Evolutionary conservation across 2,888 invertebrate species (phyloP).

Genomic region (Pseudococcus longispinus): DNA sequence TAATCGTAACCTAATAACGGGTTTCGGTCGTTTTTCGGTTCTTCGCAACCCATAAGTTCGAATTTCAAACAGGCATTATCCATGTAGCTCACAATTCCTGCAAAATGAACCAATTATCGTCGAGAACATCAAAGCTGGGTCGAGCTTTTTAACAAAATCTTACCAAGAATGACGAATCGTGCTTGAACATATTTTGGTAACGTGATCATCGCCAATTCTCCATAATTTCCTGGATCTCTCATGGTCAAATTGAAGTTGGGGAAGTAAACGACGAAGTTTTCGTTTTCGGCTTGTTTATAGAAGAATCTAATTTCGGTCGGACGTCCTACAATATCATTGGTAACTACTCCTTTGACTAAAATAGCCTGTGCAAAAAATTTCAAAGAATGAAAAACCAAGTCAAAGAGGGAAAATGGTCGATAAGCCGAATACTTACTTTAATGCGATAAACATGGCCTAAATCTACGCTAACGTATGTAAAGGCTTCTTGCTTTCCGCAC

Average conservation of each 20-base stretch:
- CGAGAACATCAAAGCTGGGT: too few species aligned
- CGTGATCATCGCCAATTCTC: conserved; percentile 94
- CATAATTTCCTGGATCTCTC: conserved; percentile 95
- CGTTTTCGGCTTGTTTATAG: conserved; percentile 92
- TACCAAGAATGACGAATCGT: conserved; percentile 83
- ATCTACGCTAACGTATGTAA: conserved; percentile 95
- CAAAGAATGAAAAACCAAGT: background rate
- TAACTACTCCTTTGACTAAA: conserved; percentile 91
- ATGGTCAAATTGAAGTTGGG: conserved; percentile 94
- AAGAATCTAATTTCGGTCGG: conserved; percentile 97
- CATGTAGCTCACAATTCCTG: conserved; percentile 93
- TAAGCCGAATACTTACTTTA: conserved; percentile 65
- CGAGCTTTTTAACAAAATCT: conserved; percentile 46
- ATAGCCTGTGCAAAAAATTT: conserved; percentile 69
- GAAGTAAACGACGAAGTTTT: conserved; percentile 96
- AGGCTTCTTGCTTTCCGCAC: conserved; percentile 97
- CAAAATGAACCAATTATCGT: conserved; percentile 48
- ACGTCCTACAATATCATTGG: conserved; percentile 92
- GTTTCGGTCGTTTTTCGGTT: conserved; percentile 72
- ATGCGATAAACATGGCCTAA: conserved; percentile 91
- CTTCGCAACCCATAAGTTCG: conserved; percentile 94
- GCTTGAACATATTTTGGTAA: conserved; percentile 92
- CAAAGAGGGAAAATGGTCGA: background rate
- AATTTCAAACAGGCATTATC: conserved; percentile 96
- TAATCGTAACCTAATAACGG: conserved; percentile 91